Base-by-base conservation (phyloP, 2,888 invertebrate species). In the Barypeithes pellucidus region DNA sequence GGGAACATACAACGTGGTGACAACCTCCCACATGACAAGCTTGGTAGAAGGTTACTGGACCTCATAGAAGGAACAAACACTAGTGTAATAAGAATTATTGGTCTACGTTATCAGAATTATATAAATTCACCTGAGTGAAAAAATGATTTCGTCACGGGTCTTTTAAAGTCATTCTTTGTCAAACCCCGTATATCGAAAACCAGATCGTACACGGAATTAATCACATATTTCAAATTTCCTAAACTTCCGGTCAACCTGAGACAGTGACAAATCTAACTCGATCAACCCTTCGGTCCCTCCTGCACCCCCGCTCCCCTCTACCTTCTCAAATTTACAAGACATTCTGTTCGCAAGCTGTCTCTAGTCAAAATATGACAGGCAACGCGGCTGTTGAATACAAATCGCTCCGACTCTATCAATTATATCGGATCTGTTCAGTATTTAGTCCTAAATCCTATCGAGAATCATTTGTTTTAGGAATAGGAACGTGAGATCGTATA, bases 361-460 rank as follows among this genome's bases (percentile, higher is more conserved):
- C 61, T 24, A 75, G 67, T 71, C 75, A 67, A 71, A 75, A 75
- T 75, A 75, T 75, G 75, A 75, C 75, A 75, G 62, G 59, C 59
- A 39, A 5, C 16, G 16, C 75, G 59, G 75, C 71, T 75, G 75
- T 71, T 75, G 75, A 75, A 75, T 75, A 75, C 75, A 71, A 75
- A 75, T 75, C 71, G 67, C 60, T 67, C 67, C 63, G 29, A 50
- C 75, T 71, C 75, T 71, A 75, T 75, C 75, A 75, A 75, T 75
- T 75, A 75, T 71, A 72, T 75, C 71, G 71, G 71, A 75, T 71
- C 75, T 68, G 75, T 75, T 71, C 57, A 59, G 52, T 72, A 50
- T 75, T 75, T 75, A 75, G 75, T 61, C 67, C 67, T 45, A 43
- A 47, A 70, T 74, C 67, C 61, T 67, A 74, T 70, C 62, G 45